Conservation (phyloP, 2,888 invertebrate species). For the Podabrus alpinus region DNA sequence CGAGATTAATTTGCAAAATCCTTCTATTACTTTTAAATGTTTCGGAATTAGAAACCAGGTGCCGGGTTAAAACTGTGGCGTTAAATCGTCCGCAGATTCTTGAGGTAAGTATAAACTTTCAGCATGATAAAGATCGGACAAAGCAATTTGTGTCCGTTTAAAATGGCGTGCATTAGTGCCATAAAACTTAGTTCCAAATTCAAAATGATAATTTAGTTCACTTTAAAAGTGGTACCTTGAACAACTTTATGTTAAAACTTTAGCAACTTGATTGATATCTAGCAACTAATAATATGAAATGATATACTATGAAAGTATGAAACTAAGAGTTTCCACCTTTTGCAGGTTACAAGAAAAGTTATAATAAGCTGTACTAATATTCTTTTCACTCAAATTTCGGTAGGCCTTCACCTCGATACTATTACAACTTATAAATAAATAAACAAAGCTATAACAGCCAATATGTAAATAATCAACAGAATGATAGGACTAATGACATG, state of each 20-base stretch:
- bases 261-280: constrained; percentile 3
- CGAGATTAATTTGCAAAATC: too few relatives aligned
- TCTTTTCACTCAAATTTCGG: too few relatives aligned
- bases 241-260: constrained; percentile 3
- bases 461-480: too few relatives aligned
- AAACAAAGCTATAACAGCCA: too few relatives aligned
- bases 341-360: not conserved
- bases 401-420: not conserved
- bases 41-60: not conserved
- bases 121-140: not conserved
- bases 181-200: constrained; percentile 2
- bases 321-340: not conserved
- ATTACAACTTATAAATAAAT: too few relatives aligned
- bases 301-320: not conserved
- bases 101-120: not conserved
- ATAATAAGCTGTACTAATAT: not conserved
- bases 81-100: not conserved
- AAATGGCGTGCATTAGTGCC: not conserved
- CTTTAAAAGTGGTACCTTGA: not conserved
- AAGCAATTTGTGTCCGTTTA: constrained; percentile 3
- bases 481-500: too few relatives aligned
- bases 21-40: too few relatives aligned
- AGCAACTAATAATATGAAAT: constrained; percentile 1
- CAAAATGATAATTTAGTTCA: constrained; percentile 3
- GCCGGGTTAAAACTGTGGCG: not conserved